Conservation (phyloP, 2,113 vertebrate species). For the Phoxinus phoxinus region DNA sequence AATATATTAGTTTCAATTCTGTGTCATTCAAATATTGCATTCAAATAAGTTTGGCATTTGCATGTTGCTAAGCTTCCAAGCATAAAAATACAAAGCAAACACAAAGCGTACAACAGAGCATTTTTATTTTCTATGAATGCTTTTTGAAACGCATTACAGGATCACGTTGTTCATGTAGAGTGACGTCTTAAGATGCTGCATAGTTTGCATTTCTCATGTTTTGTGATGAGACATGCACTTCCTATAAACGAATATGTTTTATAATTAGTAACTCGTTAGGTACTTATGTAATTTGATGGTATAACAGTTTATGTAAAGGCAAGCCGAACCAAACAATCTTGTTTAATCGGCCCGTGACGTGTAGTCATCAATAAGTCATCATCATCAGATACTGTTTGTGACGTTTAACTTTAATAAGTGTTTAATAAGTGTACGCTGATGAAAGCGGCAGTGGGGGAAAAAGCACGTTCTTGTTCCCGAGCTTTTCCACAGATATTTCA, state of each 20-base stretch:
- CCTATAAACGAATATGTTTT: conserved; percentile 15
- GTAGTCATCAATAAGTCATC: neutral
- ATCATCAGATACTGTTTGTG: neutral
- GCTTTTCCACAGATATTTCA: conserved; percentile 67
- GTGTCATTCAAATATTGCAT: neutral
- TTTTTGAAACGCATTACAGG: neutral
- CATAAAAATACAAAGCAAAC: neutral
- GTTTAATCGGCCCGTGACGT: neutral
- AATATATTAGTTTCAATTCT: too few species aligned
- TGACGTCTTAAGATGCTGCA: too few species aligned
- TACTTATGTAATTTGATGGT: conserved; percentile 33
- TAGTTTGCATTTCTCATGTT: neutral
- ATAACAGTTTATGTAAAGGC: conserved; percentile 26
- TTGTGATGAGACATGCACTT: neutral
- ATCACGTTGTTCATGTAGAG: neutral
- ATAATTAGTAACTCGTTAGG: neutral
- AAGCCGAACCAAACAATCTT: neutral
- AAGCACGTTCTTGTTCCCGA: conserved; percentile 49
- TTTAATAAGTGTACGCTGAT: neutral
- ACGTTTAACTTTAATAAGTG: neutral
- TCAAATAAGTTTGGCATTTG: neutral
- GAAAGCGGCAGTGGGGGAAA: neutral
- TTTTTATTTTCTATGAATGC: neutral
- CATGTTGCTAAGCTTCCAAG: neutral
- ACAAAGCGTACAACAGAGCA: neutral